These are phyloP conservation scores for Sebastes paucispinis DNA, from an alignment of 2,797 vertebrate species.

Conservation along the genomic window DNA sequence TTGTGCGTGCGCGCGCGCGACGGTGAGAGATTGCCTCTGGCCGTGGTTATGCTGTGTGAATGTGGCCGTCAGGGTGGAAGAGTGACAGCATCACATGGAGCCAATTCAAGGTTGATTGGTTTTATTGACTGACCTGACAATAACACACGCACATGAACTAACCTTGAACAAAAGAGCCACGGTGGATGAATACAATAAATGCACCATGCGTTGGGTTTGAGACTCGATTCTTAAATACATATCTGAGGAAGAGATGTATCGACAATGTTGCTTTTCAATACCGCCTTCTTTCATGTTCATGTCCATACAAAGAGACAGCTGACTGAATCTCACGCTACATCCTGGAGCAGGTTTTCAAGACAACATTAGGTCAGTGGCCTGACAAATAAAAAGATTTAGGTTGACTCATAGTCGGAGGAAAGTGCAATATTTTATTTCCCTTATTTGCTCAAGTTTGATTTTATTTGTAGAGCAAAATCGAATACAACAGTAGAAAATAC, in stretches of 20 bases:
- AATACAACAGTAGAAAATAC: not conserved
- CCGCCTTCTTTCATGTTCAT: not conserved
- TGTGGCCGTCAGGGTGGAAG: not conserved
- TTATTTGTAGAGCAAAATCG: too few species aligned
- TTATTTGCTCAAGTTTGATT: not conserved
- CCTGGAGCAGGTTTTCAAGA: not conserved
- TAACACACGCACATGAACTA: conserved; percentile 11
- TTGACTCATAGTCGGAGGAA: not conserved
- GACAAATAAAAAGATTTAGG: not conserved
- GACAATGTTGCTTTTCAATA: not conserved
- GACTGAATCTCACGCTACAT: not conserved
- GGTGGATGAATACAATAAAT: not conserved
- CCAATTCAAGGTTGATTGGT: conserved; percentile 36
- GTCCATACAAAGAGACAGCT: not conserved
- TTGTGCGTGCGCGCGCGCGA: too few species aligned
- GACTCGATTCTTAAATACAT: not conserved
- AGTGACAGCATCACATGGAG: conserved; percentile 2
- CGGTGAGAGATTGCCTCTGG: too few species aligned
- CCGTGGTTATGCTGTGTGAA: conserved; percentile 9
- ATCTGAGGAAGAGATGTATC: not conserved
- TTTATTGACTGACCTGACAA: conserved; percentile 63
- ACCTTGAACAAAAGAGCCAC: conserved; percentile 33
- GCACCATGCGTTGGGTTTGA: not conserved
- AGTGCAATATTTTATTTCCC: not conserved
- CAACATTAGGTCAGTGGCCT: not conserved